phyloP scores from a whole-genome alignment of 2,113 vertebrate genomes.

The Brachypodius melanocephalos region DNA sequence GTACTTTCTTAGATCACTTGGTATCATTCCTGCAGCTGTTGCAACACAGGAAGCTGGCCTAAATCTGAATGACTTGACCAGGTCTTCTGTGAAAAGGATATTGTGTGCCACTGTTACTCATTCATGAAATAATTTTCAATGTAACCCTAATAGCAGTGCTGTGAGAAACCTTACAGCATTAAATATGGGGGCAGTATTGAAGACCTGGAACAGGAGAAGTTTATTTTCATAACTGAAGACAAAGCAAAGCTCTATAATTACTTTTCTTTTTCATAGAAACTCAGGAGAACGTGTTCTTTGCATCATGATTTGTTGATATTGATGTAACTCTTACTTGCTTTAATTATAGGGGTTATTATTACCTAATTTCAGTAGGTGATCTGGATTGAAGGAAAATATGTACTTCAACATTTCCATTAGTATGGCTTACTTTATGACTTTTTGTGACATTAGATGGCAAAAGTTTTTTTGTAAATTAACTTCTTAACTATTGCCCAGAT shows the following conservation, averaged over 20 bases:
- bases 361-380: background rate
- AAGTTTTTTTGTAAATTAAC: background rate
- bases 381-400: background rate
- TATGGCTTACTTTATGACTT: background rate
- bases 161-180: background rate
- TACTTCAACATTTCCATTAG: background rate
- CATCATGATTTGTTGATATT: background rate
- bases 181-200: background rate
- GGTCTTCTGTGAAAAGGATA: background rate
- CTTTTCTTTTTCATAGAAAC: background rate
- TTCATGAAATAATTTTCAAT: background rate
- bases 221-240: background rate
- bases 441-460: background rate
- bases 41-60: background rate
- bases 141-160: background rate
- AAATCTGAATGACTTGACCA: slow-evolving; percentile 7
- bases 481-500: background rate
- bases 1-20: background rate
- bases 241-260: background rate
- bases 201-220: background rate
- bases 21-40: slow-evolving; percentile 23
- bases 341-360: background rate
- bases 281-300: background rate
- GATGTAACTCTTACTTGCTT: background rate
- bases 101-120: background rate